phyloP scores from a whole-genome alignment of 2,797 vertebrate genomes.

The Neosalanx taihuensis region DNA sequence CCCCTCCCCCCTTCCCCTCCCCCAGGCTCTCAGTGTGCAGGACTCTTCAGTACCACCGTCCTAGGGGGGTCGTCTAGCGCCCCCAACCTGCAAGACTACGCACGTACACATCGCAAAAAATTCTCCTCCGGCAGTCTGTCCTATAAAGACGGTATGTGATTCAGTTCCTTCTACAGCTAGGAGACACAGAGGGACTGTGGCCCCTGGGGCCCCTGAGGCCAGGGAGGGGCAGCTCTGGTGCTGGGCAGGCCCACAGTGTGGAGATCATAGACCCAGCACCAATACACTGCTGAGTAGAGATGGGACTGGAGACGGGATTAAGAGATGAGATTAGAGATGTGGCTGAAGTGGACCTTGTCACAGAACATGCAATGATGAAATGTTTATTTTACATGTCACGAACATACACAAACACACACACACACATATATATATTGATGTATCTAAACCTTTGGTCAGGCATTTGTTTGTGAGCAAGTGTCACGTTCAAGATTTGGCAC shows the following conservation, averaged over 20 bases:
- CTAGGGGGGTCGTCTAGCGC: constrained; percentile 99
- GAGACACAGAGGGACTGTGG: constrained; percentile 35
- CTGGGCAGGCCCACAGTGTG: neutral
- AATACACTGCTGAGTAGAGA: neutral
- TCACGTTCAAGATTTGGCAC: neutral
- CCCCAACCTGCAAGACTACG: constrained; percentile 99
- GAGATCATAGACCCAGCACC: no score
- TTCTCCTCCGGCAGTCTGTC: constrained; percentile 90
- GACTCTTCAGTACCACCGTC: constrained; percentile 99
- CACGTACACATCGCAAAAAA: constrained; percentile 98
- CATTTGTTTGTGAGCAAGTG: neutral
- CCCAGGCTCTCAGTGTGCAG: constrained; percentile 97
- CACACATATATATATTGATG: constrained; percentile 2
- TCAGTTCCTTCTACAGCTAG: constrained; percentile 38
- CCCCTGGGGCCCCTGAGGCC: constrained; percentile 20
- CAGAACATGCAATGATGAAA: neutral
- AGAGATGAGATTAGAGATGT: neutral
- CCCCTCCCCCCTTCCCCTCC: constrained; percentile 52
- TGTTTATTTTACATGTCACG: no score
- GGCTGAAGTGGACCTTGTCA: no score
- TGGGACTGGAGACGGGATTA: no score
- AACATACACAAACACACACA: no score
- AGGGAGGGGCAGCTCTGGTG: neutral
- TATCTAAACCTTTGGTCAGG: neutral
- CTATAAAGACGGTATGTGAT: constrained; percentile 98